A percentile compares a stretch with the other conserved stretches of the same genome.
phyloP scores from a whole-genome alignment of 2,113 vertebrate species.

The Guaruba guarouba region DNA sequence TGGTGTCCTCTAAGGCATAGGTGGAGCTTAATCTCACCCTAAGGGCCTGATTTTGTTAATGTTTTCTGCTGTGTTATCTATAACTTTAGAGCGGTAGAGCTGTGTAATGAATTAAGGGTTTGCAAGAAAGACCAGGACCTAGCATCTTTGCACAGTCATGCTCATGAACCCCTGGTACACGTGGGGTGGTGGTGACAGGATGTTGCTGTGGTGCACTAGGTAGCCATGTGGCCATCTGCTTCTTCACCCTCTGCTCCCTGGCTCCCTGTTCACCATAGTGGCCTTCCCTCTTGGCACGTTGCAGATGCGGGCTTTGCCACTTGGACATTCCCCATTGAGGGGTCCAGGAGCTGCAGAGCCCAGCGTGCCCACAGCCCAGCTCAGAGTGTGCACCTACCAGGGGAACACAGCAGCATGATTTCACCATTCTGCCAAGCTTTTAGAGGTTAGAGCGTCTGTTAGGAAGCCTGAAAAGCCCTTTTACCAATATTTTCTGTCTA shows the following conservation, averaged over 20 bases:
- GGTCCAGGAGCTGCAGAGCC: not conserved
- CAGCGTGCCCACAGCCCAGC: rapidly evolving
- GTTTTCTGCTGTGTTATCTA: not conserved
- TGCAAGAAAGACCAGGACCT: not conserved
- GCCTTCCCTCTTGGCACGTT: rapidly evolving
- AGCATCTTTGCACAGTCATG: not conserved
- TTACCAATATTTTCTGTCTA: not conserved
- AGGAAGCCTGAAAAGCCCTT: not conserved
- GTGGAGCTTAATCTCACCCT: not conserved
- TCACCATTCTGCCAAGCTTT: not conserved
- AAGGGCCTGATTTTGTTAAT: not conserved
- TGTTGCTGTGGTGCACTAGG: rapidly evolving
- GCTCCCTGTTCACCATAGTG: not conserved
- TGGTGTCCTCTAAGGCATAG: not conserved
- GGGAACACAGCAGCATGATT: not conserved
- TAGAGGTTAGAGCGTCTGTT: not conserved
- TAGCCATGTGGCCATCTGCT: not conserved
- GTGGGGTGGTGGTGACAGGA: not conserved
- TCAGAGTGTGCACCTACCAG: rapidly evolving
- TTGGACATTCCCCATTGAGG: rapidly evolving
- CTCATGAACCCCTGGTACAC: rapidly evolving
- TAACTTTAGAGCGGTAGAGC: not conserved
- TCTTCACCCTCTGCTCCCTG: not conserved
- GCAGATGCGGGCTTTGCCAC: rapidly evolving
- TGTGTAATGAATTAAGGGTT: not conserved